Percentiles rank a stretch among this genome's conserved stretches.
Evolutionary conservation across 2,113 vertebrate species (phyloP).

Genomic region (Peromyscus leucopus): DNA sequence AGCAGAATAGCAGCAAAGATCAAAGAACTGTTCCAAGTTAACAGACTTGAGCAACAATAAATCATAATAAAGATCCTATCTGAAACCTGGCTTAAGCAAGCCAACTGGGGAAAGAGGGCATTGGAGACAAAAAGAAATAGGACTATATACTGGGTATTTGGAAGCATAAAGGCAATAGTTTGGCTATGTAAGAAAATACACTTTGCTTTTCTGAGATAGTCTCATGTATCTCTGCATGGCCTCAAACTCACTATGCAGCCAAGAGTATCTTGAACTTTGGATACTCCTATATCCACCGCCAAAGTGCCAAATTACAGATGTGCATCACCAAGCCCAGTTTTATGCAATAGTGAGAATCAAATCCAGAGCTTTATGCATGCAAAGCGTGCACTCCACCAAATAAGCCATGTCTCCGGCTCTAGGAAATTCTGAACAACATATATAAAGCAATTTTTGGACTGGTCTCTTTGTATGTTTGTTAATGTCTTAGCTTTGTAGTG

Average conservation of each 20-base stretch:
- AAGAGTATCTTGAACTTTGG: neutral
- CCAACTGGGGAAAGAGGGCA: neutral
- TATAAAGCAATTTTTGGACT: neutral
- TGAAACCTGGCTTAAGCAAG: neutral
- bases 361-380: neutral
- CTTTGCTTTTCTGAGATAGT: neutral
- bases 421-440: neutral
- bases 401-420: neutral
- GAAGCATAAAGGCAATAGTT: neutral
- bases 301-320: neutral
- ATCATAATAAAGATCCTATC: constrained; percentile 25
- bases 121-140: neutral
- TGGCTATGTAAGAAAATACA: constrained; percentile 18
- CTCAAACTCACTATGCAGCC: neutral
- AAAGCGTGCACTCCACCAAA: neutral
- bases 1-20: neutral
- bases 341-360: neutral
- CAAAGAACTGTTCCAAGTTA: constrained; percentile 20
- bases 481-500: constrained; percentile 6
- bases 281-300: neutral
- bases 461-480: neutral
- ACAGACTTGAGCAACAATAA: neutral
- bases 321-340: neutral
- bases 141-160: neutral
- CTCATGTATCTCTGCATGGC: neutral